Base-by-base conservation (phyloP, 2,888 invertebrate species). In the Byasa hedistus region DNA sequence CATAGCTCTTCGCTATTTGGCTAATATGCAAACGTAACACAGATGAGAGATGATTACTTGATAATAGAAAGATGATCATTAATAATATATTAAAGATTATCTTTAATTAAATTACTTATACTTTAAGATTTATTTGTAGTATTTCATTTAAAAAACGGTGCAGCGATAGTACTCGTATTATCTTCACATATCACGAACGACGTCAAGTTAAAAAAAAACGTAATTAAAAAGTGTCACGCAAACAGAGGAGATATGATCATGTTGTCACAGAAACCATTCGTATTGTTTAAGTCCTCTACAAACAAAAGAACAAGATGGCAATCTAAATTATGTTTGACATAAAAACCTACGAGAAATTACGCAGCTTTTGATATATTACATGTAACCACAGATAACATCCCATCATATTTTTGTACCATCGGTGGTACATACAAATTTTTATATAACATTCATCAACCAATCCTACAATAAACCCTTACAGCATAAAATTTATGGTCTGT, bases 271-370 rank as follows among this genome's bases (percentile, higher is more conserved):
- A 54, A 39, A 52, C 39, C 52, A 63, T 58, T 62, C 54, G 61
- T 59, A 63, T 56, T 66, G 61, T 66, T 59, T 44, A 59, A 62
- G 39, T 62, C 36, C 52, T 62, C 27, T 51, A 57, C 51, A 57
- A 60, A 67, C 64, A 67, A 67, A 67, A 67, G 67, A 64, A 67
- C 36, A 21, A n/a, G 67, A 67, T 67, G 39, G 61, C 12, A 24
- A 61, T 67, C 67, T 67, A 52, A 67, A 67, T 67, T 64, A 60
- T 59, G 21, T 23, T 58, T 63, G 62, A 58, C 62, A 60, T 51
- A 67, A 55, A 59, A 63, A 54, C 58, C 61, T 24, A 19, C 51
- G 32, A 32, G 58, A 39, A 65, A 36, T 24, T 32, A 57, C 48
- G 57, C 51, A 51, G 27, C 10, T 8, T 61, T 61, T 51, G 56